A percentile compares a stretch with the other conserved stretches of the same genome.
Conservation (phyloP, 2,888 invertebrate genomes). For the Philereme transversata region DNA sequence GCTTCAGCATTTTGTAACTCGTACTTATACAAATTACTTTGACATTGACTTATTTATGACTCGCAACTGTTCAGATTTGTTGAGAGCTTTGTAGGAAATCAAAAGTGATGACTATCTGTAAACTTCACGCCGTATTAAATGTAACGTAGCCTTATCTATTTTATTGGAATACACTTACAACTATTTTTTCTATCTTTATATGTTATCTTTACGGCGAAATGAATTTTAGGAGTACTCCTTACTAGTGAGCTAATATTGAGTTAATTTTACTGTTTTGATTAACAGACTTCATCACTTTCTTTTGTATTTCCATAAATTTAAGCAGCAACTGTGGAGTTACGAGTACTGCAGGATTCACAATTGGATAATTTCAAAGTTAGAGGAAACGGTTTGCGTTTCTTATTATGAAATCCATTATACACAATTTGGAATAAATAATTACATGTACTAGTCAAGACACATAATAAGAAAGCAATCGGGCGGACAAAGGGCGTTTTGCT, state of each 20-base stretch:
- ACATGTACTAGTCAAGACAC: slow-evolving; percentile 50
- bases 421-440: slow-evolving; percentile 42
- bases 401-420: slow-evolving; percentile 66
- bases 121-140: slow-evolving; percentile 44
- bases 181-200: no score
- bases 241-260: not conserved
- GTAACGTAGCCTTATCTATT: no score
- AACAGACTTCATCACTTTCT: slow-evolving; percentile 62
- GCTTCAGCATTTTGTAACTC: slow-evolving; percentile 34
- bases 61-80: not conserved
- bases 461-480: slow-evolving; percentile 81
- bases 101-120: slow-evolving; percentile 48
- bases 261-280: not conserved
- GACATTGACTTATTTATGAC: not conserved
- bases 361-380: slow-evolving; percentile 66
- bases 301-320: slow-evolving; percentile 28
- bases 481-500: slow-evolving; percentile 76
- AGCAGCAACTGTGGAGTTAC: slow-evolving; percentile 78
- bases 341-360: slow-evolving; percentile 79
- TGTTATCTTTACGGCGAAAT: no score
- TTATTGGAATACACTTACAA: no score
- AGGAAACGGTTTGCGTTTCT: slow-evolving; percentile 71
- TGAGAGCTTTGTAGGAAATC: slow-evolving; percentile 5
- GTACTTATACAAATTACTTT: not conserved
- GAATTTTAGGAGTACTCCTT: not conserved